These are phyloP conservation scores for Andrena bicolor DNA, from an alignment of 2,888 invertebrate species.

Conservation along the genomic window DNA sequence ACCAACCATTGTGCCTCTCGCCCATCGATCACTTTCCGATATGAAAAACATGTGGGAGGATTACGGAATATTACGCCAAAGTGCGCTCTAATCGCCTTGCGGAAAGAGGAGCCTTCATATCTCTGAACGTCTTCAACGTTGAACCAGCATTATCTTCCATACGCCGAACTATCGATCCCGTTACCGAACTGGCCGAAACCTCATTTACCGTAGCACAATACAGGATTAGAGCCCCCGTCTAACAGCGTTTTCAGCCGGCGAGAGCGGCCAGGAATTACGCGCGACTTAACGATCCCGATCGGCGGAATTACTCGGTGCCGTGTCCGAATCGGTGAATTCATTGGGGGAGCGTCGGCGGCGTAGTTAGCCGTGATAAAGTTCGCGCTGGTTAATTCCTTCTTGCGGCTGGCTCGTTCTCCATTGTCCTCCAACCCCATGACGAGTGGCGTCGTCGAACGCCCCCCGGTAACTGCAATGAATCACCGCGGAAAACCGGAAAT, in stretches of 20 bases:
- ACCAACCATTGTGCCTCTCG: slow-evolving; percentile 23
- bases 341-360: slow-evolving; percentile 17
- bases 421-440: slow-evolving; percentile 62
- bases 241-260: slow-evolving; percentile 23
- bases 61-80: background rate
- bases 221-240: background rate
- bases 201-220: background rate
- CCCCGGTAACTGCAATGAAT: slow-evolving; percentile 57
- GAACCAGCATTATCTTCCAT: background rate
- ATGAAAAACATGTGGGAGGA: background rate
- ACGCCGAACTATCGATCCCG: too few relatives aligned
- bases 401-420: slow-evolving; percentile 52
- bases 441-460: slow-evolving; percentile 55
- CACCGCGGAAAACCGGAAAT: slow-evolving; percentile 48
- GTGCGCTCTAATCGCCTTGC: background rate
- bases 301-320: slow-evolving; percentile 5
- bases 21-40: slow-evolving; percentile 25
- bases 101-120: too few relatives aligned
- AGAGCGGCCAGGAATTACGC: slow-evolving; percentile 12
- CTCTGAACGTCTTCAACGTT: background rate
- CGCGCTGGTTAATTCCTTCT: slow-evolving; percentile 58
- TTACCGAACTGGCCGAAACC: background rate
- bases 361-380: slow-evolving; percentile 46
- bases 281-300: slow-evolving; percentile 20
- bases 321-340: slow-evolving; percentile 22